Evolutionary conservation across 1,140 invertebrate genomes (phyloP).

Genomic region (Probaryconus sp.): DNA sequence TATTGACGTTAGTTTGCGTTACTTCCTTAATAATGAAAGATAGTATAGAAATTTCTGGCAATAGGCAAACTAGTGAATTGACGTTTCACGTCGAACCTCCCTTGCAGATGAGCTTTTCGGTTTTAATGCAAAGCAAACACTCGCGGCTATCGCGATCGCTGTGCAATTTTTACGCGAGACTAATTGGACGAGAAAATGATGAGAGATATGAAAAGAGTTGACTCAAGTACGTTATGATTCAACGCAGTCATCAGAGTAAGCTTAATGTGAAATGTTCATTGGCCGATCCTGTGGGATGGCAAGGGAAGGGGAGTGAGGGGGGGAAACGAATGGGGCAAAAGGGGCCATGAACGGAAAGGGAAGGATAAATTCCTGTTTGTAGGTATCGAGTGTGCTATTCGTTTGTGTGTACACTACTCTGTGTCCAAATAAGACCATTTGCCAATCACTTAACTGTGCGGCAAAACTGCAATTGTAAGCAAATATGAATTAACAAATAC

Average conservation of each 20-base stretch:
- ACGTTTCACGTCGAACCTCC: constrained; percentile 33
- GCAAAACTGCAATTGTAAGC: constrained; percentile 14
- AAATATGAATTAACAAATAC: constrained; percentile 18
- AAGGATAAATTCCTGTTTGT: constrained; percentile 8
- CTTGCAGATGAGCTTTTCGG: constrained; percentile 58
- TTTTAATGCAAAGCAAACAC: constrained; percentile 74
- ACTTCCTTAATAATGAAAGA: constrained; percentile 12
- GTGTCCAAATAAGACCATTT: constrained; percentile 19
- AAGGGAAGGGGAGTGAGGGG: background rate
- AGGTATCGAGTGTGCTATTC: constrained; percentile 9
- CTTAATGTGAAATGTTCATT: constrained; percentile 44
- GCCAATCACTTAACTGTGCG: constrained; percentile 22
- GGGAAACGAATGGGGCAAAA: background rate
- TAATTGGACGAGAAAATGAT: constrained; percentile 67
- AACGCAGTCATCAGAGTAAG: constrained; percentile 45
- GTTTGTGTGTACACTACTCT: constrained; percentile 18
- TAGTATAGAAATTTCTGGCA: background rate
- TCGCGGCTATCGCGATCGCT: constrained; percentile 53
- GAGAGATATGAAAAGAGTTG: constrained; percentile 40
- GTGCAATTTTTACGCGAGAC: constrained; percentile 59
- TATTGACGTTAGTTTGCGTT: too few species aligned
- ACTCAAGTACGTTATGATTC: constrained; percentile 24
- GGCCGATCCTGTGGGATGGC: background rate
- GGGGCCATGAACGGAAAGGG: background rate
- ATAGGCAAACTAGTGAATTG: constrained; percentile 23